Conservation (phyloP, 1,140 invertebrate species). For the Bacillus rossius region DNA sequence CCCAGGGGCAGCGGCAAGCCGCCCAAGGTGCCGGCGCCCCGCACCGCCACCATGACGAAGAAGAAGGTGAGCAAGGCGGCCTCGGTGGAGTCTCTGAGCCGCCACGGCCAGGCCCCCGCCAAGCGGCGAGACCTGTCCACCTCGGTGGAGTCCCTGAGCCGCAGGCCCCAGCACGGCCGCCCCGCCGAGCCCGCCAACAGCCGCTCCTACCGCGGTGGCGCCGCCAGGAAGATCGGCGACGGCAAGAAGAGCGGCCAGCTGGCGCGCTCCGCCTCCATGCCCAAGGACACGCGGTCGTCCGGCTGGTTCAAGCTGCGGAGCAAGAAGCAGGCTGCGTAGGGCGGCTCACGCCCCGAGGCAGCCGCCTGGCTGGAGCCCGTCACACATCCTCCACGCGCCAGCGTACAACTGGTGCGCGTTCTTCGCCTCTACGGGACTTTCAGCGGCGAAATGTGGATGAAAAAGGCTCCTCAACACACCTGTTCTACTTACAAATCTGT, state of each 20-base stretch:
- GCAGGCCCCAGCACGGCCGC: neutral
- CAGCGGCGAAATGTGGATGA: too few relatives aligned
- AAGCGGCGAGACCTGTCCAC: neutral
- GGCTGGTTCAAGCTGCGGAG: slow-evolving; percentile 61
- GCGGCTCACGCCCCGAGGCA: too few relatives aligned
- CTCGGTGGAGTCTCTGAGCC: slow-evolving; percentile 37
- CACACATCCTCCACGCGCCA: too few relatives aligned
- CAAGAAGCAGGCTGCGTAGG: slow-evolving; percentile 44
- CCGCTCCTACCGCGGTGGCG: neutral
- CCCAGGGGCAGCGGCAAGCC: slow-evolving; percentile 30
- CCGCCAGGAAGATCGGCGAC: slow-evolving; percentile 21
- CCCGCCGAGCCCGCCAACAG: slow-evolving; percentile 7
- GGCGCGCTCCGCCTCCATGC: slow-evolving; percentile 59
- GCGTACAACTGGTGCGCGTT: too few relatives aligned
- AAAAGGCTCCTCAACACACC: too few relatives aligned
- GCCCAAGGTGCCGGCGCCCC: slow-evolving; percentile 16
- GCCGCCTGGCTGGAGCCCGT: too few relatives aligned
- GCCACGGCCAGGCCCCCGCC: slow-evolving; percentile 19
- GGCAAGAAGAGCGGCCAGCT: slow-evolving; percentile 44
- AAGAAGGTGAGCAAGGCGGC: slow-evolving; percentile 10
- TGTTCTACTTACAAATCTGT: too few relatives aligned
- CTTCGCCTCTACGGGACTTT: too few relatives aligned
- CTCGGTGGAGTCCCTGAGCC: slow-evolving; percentile 9
- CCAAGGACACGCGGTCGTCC: slow-evolving; percentile 58
- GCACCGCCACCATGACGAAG: slow-evolving; percentile 13